phyloP scores from a whole-genome alignment of 2,113 vertebrate genomes.

The Galbula dea region DNA sequence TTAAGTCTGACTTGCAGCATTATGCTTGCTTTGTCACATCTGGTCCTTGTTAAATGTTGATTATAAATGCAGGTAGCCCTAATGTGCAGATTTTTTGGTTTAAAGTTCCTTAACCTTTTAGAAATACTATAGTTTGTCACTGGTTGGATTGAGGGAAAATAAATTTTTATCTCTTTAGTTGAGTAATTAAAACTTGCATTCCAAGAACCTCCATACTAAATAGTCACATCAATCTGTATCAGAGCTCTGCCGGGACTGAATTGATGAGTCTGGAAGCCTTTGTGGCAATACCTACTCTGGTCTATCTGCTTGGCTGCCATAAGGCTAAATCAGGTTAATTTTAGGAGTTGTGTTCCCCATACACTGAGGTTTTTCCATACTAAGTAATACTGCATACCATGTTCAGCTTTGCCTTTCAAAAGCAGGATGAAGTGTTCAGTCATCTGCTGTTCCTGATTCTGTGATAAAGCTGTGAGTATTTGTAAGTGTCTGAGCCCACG shows the following conservation, averaged over 20 bases:
- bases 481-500: too few species aligned
- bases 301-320: background rate
- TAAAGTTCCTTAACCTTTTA: background rate
- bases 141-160: background rate
- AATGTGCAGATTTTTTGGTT: background rate
- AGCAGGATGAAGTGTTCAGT: background rate
- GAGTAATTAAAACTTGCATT: fast-evolving
- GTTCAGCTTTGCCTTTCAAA: background rate
- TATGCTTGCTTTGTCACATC: background rate
- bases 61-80: too few species aligned
- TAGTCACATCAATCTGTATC: background rate
- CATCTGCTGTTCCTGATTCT: fast-evolving
- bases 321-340: background rate
- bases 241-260: too few species aligned
- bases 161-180: background rate
- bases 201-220: background rate
- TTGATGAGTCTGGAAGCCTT: fast-evolving
- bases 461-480: background rate
- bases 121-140: background rate
- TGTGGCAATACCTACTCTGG: fast-evolving
- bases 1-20: background rate
- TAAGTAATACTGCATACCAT: background rate
- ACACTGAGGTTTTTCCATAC: background rate
- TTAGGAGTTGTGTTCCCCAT: background rate
- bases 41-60: too few species aligned